Evolutionary conservation across 2,797 vertebrate genomes (phyloP), one percentile per base, ranked within the genome.

Genomic region (Prunella strophiata): DNA sequence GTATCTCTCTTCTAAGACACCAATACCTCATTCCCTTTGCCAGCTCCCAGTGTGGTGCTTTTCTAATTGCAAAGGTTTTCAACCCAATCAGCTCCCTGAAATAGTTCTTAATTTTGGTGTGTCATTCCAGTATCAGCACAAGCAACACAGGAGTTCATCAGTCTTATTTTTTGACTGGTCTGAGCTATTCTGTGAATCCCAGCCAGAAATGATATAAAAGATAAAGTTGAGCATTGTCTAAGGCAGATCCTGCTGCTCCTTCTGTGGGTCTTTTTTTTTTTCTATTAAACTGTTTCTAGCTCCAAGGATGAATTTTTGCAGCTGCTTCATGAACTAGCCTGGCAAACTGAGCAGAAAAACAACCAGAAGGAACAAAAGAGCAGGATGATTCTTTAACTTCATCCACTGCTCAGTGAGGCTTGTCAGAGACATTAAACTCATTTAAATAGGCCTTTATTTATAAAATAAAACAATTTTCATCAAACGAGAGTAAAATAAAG

Each of bases 371-470:
- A 84, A 34, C 6, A 78, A 65, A 71, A 88, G 30, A 68, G 12
- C 2, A 32, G 42, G 13, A 38, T 57, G 25, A 92, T 87, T 42
- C 32, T 77, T 91, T 58, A 89, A 59, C 25, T 87, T 73, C 55
- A 79, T 52, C 21, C 26, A 22, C 38, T 27, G 23, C 58, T 59
- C 57, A 71, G 34, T 55, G 38, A 83, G 72, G 58, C 77, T 74
- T 61, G 12, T 80, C 32, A 57, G 65, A 96, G 73, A 72, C 50
- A 81, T 89, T 63, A 43, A 71, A 83, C 8, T 42, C 8, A 91
- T 91, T 95, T 77, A 94, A 93, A 92, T 66, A 42, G 22, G 5
- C 34, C 71, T 85, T 91, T 83, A 68, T 90, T 85, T 85, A 94
- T 85, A 93, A 97, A 34, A 74, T 15, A 92, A 70, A 93, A 59